Conservation (phyloP, 2,888 invertebrate species). For the Pemphredon lugubris region DNA sequence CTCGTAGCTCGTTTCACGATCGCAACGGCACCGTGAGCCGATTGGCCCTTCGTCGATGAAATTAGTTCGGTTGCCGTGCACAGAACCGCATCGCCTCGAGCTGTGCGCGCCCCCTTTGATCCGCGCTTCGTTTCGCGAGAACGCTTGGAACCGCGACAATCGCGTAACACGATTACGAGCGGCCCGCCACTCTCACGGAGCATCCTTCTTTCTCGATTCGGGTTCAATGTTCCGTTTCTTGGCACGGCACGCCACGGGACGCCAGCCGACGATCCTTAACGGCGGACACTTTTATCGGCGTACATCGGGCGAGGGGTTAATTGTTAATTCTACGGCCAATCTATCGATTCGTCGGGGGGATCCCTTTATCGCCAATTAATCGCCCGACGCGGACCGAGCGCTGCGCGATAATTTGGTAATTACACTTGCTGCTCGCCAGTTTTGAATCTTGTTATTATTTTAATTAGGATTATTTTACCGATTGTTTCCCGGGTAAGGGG, state of each 20-base stretch:
- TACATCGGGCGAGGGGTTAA: background rate
- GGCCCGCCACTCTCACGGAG: slow-evolving; percentile 22
- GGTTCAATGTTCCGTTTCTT: slow-evolving; percentile 54
- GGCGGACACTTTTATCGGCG: slow-evolving; percentile 20
- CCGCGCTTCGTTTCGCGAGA: slow-evolving; percentile 54
- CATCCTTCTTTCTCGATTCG: slow-evolving; percentile 31
- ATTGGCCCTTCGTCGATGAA: slow-evolving; percentile 54
- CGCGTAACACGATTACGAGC: slow-evolving; percentile 61
- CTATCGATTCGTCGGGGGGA: background rate
- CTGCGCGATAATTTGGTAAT: too few species aligned
- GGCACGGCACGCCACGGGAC: slow-evolving; percentile 18
- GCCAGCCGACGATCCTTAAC: slow-evolving; percentile 22
- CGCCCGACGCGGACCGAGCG: too few species aligned
- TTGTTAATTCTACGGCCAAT: slow-evolving; percentile 5
- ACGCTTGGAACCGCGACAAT: slow-evolving; percentile 58
- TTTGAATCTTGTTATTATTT: too few species aligned
- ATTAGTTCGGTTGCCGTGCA: slow-evolving; percentile 59
- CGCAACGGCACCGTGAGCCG: slow-evolving; percentile 48
- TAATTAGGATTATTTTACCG: too few species aligned
- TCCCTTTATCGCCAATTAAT: background rate
- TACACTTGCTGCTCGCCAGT: too few species aligned
- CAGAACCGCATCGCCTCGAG: slow-evolving; percentile 56
- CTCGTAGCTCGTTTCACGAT: slow-evolving; percentile 6
- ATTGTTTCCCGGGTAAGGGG: background rate
- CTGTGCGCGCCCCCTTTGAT: slow-evolving; percentile 60